Evolutionary conservation across 2,888 invertebrate genomes (phyloP).

Genomic region (Trachelus tabidus): DNA sequence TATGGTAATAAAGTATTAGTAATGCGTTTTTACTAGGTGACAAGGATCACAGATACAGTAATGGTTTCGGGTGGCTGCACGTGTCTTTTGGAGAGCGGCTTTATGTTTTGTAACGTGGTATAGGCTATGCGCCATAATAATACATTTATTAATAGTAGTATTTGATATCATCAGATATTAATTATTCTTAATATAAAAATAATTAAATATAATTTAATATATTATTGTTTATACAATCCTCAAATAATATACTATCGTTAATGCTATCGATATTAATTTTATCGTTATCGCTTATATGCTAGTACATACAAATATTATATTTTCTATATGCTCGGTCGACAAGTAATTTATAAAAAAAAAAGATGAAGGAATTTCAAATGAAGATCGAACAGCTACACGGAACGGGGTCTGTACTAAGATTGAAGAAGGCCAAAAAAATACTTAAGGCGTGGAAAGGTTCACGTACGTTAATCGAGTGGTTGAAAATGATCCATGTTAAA

Average conservation of each 20-base stretch:
- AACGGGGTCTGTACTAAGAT: not conserved
- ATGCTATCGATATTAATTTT: not conserved
- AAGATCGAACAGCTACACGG: not conserved
- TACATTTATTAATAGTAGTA: not conserved
- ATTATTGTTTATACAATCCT: not conserved
- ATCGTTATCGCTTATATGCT: not conserved
- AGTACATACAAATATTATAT: not conserved
- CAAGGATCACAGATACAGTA: not conserved
- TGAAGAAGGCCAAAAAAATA: not conserved
- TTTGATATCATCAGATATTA: not conserved
- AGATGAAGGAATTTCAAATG: not conserved
- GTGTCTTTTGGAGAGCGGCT: not conserved
- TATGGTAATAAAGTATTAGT: not conserved
- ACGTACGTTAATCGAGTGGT: not conserved
- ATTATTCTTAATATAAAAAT: not conserved
- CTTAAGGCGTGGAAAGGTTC: not conserved
- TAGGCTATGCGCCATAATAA: not conserved
- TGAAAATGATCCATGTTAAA: not conserved
- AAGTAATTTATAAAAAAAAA: not conserved
- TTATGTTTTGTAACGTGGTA: not conserved
- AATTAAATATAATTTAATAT: not conserved
- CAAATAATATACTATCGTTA: too few relatives aligned
- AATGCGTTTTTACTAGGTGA: not conserved
- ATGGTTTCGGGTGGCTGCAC: not conserved
- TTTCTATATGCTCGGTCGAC: not conserved